phyloP scores from a whole-genome alignment of 2,797 vertebrate species.

The Sebastes iracundus region DNA sequence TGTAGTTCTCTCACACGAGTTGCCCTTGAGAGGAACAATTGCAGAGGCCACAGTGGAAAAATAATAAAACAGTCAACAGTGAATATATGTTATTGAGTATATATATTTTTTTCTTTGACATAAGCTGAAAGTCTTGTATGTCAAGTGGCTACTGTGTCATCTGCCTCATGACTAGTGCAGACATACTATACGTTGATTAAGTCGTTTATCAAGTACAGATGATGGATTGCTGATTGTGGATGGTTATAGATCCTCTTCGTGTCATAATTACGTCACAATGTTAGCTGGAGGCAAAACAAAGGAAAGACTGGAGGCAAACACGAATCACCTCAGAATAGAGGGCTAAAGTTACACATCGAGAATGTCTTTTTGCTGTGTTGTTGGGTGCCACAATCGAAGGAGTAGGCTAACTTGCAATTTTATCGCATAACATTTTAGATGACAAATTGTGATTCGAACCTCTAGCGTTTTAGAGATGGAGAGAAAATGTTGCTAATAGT shows the following conservation, averaged over 20 bases:
- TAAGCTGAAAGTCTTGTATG: background rate
- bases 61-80: background rate
- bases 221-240: too few relatives aligned
- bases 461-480: too few relatives aligned
- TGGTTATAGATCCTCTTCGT: too few relatives aligned
- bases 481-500: too few relatives aligned
- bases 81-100: background rate
- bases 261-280: too few relatives aligned
- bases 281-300: too few relatives aligned
- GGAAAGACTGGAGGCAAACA: too few relatives aligned
- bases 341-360: accelerated
- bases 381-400: too few relatives aligned
- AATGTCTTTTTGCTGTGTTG: too few relatives aligned
- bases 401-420: accelerated
- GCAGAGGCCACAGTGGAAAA: background rate
- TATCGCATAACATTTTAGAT: too few relatives aligned
- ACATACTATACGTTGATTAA: background rate
- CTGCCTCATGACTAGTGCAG: background rate
- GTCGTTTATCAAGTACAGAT: background rate
- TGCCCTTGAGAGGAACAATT: background rate
- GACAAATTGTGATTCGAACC: too few relatives aligned
- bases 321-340: too few relatives aligned
- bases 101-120: background rate
- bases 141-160: background rate
- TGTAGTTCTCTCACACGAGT: background rate